Conservation (phyloP, 2,113 vertebrate genomes). For the Actenoides hombroni region DNA sequence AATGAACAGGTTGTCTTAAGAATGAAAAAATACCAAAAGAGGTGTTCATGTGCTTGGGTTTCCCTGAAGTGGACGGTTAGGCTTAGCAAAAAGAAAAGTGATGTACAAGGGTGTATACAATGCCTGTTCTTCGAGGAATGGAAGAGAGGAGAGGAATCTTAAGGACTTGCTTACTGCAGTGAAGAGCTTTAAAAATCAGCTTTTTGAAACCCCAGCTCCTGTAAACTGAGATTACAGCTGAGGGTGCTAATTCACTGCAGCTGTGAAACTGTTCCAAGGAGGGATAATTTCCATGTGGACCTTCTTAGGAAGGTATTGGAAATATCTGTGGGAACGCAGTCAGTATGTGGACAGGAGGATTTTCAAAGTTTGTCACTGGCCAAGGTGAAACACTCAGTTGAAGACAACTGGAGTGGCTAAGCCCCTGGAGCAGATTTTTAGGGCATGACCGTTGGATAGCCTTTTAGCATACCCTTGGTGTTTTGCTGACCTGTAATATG, state of each 20-base stretch:
- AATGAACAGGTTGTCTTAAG: background rate
- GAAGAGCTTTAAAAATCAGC: background rate
- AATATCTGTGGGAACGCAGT: background rate
- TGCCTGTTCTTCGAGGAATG: background rate
- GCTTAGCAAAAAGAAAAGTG: background rate
- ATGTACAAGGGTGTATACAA: background rate
- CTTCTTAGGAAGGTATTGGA: background rate
- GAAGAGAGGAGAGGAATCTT: background rate
- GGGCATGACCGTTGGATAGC: background rate
- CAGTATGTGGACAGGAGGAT: background rate
- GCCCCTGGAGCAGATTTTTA: background rate
- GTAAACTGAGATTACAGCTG: background rate
- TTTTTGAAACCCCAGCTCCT: background rate
- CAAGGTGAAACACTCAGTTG: background rate
- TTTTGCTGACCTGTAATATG: background rate
- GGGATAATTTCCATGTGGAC: background rate
- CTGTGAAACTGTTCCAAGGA: background rate
- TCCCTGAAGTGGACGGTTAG: background rate
- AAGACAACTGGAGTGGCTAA: background rate
- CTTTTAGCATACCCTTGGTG: background rate
- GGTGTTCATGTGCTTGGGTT: background rate
- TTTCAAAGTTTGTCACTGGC: background rate
- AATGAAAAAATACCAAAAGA: background rate
- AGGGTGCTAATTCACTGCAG: background rate
- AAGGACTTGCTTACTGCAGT: background rate